Base-by-base conservation (phyloP, 2,113 vertebrate species). In the Bubo scandiacus region DNA sequence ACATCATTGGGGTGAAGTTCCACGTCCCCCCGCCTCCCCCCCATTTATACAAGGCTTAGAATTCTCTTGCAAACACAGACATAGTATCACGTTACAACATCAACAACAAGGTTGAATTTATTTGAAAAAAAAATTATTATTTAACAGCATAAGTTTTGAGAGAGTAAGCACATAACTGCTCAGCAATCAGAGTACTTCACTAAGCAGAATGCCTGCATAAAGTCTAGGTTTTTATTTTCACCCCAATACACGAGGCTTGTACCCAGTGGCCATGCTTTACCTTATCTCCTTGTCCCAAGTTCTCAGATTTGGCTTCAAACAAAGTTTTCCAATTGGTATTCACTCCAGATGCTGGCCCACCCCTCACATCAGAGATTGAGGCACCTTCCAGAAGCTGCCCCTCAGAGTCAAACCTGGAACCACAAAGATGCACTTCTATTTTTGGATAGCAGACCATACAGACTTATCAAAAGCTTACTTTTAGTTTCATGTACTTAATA, bases 201-300 rank as follows among this genome's bases (percentile, higher is more conserved):
- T 2, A 74, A 74, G 36, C 63, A 83, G 29, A 74, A 89, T 2
- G 38, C 9, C 75, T 86, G 65, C 47, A 55, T 11, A 13, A 80
- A 82, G 43, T 7, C 42, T 9, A 36, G 63, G 47, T 67, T 88
- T 96, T 73, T 54, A 42, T 78, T 83, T 81, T 21, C 26, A 34
- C 88, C 81, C 83, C 54, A 61, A 3, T 11, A 62, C 82, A 68
- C 72, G 51, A 38, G 42, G 47, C 34, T 63, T 13, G 30, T 2
- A 21, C 45, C 26, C 62, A 13, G 49, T 16, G 63, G 67, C 5
- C 34, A 8, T 0, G 15, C 58, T 88, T 77, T 98, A 99, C 99
- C 99, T 99, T 99, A 91, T 99, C 99, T 83, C 99, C 99, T 34
- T 99, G 99, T 57, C 99, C 99, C 95, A 99, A 98, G 92, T 99